Evolutionary conservation across 2,797 vertebrate species (phyloP), one percentile per base, ranked within the genome.

Genomic region (Iguana delicatissima): DNA sequence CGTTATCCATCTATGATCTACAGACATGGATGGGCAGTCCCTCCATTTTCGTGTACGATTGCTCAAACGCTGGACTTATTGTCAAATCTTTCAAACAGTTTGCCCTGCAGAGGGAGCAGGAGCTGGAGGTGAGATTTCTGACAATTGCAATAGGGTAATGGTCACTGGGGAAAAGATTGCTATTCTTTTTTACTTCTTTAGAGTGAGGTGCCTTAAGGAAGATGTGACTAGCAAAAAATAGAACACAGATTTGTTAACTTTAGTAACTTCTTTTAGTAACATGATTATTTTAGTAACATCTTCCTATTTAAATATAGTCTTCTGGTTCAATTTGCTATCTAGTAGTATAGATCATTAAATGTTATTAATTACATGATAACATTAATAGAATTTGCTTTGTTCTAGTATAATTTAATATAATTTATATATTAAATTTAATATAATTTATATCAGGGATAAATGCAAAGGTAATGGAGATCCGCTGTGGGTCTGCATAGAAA

Each of bases 21-120:
- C 99, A 99, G 97, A 99, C 99, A 0, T 99, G 99, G 99, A 99
- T 99, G 99, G 99, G 99, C 80, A 99, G 99, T 87, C 99, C 99
- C 3, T 99, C 99, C 80, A 99, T 99, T 73, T 99, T 99, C 0
- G 99, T 99, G 79, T 99, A 99, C 0, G 99, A 99, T 94, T 99
- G 99, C 97, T 99, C 99, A 95, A 99, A 99, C 0, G 99, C 99
- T 0, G 99, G 99, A 85, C 98, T 99, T 91, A 98, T 99, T 4
- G 99, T 99, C 97, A 99, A 99, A 96, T 99, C 99, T 0, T 99
- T 99, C 95, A 99, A 99, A 88, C 99, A 99, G 95, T 99, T 99
- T 55, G 99, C 99, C 77, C 97, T 99, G 91, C 99, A 99, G 97
- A 97, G 99, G 81, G 99, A 99, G 96, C 99, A 99, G 95, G 99